These are phyloP conservation scores for Papilio gigon DNA, from an alignment of 2,888 invertebrate genomes.

Conservation along the genomic window DNA sequence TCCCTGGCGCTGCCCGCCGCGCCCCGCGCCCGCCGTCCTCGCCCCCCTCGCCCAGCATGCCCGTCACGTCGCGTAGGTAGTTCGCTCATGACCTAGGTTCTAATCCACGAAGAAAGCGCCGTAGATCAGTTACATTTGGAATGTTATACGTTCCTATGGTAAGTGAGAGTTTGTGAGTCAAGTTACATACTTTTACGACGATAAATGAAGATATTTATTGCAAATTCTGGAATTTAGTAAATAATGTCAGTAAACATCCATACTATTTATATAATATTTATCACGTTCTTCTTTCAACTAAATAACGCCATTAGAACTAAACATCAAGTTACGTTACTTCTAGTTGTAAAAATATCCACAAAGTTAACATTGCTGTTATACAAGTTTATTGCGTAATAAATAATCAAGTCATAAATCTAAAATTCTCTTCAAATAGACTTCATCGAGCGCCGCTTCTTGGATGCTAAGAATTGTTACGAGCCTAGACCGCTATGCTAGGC, in stretches of 20 bases:
- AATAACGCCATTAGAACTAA: background rate
- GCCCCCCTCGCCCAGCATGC: slow-evolving; percentile 20
- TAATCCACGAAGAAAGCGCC: slow-evolving; percentile 19
- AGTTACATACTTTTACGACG: slow-evolving; percentile 5
- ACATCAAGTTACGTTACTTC: background rate
- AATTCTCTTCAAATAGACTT: background rate
- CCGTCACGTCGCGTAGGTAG: slow-evolving; percentile 22
- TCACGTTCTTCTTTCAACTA: background rate
- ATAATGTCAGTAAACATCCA: background rate
- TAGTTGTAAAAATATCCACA: background rate
- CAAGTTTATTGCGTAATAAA: background rate
- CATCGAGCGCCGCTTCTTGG: background rate
- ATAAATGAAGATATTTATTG: background rate
- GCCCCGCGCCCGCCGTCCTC: background rate
- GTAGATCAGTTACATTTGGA: slow-evolving; percentile 22
- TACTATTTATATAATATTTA: background rate
- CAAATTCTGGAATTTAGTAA: background rate
- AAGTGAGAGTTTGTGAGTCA: slow-evolving; percentile 2
- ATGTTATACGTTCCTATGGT: background rate
- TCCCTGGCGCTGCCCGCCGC: slow-evolving; percentile 3
- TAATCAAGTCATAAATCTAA: background rate
- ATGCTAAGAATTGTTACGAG: slow-evolving; percentile 3
- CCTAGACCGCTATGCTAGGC: slow-evolving; percentile 48
- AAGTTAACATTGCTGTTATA: background rate
- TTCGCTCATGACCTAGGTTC: slow-evolving; percentile 34